Conservation (phyloP, 2,113 vertebrate genomes). For the Bufo gargarizans region DNA sequence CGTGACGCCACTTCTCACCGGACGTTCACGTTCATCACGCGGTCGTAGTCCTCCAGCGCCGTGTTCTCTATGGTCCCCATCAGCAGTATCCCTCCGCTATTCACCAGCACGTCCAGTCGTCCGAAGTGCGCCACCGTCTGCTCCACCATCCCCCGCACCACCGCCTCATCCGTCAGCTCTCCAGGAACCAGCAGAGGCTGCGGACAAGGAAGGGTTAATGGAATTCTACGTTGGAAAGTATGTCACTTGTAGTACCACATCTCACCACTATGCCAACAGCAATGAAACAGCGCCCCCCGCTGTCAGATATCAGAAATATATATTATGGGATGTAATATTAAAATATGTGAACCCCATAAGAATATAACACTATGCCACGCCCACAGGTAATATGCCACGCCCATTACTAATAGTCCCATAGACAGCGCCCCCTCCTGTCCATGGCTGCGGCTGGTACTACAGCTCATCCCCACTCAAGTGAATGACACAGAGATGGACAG, state of each 20-base stretch:
- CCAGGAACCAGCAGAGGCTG: conserved; percentile 77
- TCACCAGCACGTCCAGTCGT: conserved; percentile 75
- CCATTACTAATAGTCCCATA: too few species aligned
- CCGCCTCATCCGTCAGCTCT: conserved; percentile 77
- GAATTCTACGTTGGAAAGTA: too few species aligned
- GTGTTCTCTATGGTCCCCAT: conserved; percentile 78
- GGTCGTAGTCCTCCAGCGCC: conserved; percentile 76
- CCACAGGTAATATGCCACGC: too few species aligned
- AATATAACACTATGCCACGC: too few species aligned
- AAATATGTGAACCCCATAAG: too few species aligned
- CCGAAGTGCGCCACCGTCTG: conserved; percentile 72
- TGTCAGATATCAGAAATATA: not conserved
- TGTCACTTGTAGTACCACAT: not conserved
- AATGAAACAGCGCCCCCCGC: not conserved
- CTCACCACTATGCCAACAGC: not conserved
- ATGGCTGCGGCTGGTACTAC: too few species aligned
- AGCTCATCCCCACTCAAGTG: not conserved
- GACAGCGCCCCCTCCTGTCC: too few species aligned
- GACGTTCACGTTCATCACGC: conserved; percentile 78
- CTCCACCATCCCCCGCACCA: conserved; percentile 71
- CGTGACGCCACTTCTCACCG: conserved; percentile 66
- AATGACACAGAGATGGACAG: not conserved
- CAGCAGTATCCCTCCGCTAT: conserved; percentile 77
- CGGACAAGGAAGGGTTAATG: not conserved
- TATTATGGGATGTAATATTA: not conserved